These are phyloP conservation scores for Amblyopsis rosae DNA, from an alignment of 2,113 vertebrate species.

Conservation along the genomic window DNA sequence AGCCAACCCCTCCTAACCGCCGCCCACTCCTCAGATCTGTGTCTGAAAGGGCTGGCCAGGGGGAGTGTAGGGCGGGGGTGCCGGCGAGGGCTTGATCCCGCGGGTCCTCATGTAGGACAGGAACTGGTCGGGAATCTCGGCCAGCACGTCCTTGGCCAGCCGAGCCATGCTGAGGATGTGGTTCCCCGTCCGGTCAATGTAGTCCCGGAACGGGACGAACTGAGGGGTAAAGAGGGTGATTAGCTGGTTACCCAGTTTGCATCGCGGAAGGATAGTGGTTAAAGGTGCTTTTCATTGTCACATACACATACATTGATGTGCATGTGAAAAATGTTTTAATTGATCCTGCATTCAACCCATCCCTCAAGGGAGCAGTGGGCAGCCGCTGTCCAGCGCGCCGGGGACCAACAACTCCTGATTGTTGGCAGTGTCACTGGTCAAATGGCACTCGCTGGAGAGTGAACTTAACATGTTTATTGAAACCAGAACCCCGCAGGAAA, in stretches of 20 bases:
- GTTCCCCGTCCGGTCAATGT: slow-evolving; percentile 94
- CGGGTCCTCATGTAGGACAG: slow-evolving; percentile 96
- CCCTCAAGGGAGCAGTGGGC: too few relatives aligned
- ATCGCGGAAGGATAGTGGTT: neutral
- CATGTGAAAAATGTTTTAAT: too few relatives aligned
- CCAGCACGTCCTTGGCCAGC: slow-evolving; percentile 94
- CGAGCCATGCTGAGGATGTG: slow-evolving; percentile 96
- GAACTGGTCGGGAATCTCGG: slow-evolving; percentile 97
- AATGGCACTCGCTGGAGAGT: too few relatives aligned
- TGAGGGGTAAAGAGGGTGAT: slow-evolving; percentile 44
- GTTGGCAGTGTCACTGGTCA: too few relatives aligned
- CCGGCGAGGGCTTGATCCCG: slow-evolving; percentile 93
- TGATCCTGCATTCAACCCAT: too few relatives aligned
- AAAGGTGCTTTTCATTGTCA: too few relatives aligned
- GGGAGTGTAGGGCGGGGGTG: slow-evolving; percentile 92
- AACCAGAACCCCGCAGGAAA: too few relatives aligned
- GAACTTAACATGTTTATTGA: too few relatives aligned
- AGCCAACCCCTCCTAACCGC: neutral
- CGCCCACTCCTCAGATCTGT: slow-evolving; percentile 82
- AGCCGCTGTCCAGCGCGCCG: too few relatives aligned
- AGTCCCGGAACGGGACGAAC: slow-evolving; percentile 98
- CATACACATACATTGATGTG: too few relatives aligned
- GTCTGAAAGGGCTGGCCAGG: slow-evolving; percentile 85
- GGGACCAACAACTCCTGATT: too few relatives aligned
- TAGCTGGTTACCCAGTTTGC: too few relatives aligned